Conservation (phyloP, 2,797 vertebrate species). For the Crax fasciolata region DNA sequence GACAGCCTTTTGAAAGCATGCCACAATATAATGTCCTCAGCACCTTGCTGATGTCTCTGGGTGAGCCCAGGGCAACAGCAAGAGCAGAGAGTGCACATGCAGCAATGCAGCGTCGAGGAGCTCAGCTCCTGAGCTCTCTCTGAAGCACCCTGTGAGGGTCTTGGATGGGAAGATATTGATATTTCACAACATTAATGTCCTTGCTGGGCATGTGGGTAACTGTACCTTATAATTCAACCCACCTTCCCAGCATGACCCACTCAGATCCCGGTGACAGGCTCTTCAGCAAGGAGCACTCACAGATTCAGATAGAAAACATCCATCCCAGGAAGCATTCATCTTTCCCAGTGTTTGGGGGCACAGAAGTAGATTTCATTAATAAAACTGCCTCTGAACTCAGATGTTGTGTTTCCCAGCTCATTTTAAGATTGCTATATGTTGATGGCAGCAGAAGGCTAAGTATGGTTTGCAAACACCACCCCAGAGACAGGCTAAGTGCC, state of each 20-base stretch:
- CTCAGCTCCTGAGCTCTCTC: not conserved
- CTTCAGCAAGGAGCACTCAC: not conserved
- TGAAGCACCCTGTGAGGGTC: not conserved
- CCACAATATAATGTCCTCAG: not conserved
- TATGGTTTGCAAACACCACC: not conserved
- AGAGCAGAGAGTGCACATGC: not conserved
- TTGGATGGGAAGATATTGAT: not conserved
- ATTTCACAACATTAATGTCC: not conserved
- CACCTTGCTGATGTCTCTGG: not conserved
- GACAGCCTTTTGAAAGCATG: not conserved
- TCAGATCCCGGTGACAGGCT: accelerated
- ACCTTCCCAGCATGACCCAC: not conserved
- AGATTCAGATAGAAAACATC: not conserved
- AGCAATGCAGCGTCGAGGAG: not conserved
- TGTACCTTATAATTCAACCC: not conserved
- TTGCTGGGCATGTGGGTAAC: not conserved
- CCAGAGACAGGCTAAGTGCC: not conserved
- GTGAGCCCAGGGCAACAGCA: not conserved
- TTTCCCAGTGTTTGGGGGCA: not conserved
- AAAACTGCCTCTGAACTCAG: not conserved
- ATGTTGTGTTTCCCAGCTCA: not conserved
- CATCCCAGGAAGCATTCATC: not conserved
- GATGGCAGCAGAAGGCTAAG: not conserved
- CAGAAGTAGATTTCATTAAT: not conserved
- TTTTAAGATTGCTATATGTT: not conserved